A percentile compares a stretch with the other conserved stretches of the same genome.
These are phyloP conservation scores for Nemotelus pantherinus DNA, from an alignment of 2,888 invertebrate species.

Conservation along the genomic window DNA sequence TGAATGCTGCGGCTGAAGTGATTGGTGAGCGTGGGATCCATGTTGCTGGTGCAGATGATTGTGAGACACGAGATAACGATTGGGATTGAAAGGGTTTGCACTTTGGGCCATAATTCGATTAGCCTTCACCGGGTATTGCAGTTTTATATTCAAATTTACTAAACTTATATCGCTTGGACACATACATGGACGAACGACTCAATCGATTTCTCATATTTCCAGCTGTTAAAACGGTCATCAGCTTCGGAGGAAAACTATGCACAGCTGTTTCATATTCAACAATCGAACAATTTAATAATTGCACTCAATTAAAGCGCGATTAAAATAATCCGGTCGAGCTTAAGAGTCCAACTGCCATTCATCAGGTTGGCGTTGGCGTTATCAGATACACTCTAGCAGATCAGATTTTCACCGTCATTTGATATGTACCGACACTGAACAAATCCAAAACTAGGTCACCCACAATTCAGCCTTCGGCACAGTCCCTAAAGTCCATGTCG, in stretches of 20 bases:
- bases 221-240: conserved; percentile 2
- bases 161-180: conserved; percentile 17
- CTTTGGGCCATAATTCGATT: conserved; percentile 42
- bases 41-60: conserved; percentile 38
- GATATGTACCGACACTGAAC: conserved; percentile 4
- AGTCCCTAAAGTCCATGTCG: conserved; percentile 17
- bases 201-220: conserved; percentile 32
- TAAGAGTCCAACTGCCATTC: too few relatives aligned
- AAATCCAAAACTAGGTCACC: conserved; percentile 31
- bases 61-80: conserved; percentile 44
- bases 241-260: not conserved
- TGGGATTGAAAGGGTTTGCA: conserved; percentile 35
- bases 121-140: conserved; percentile 28
- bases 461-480: not conserved
- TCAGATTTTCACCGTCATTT: conserved; percentile 6
- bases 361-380: too few relatives aligned
- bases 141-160: not conserved
- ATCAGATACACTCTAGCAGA: not conserved
- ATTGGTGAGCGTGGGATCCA: not conserved
- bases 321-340: too few relatives aligned
- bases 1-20: conserved; percentile 44
- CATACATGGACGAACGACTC: conserved; percentile 23
- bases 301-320: too few relatives aligned
- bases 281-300: too few relatives aligned
- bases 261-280: conserved; percentile 18